Base-by-base conservation (phyloP, 1,140 invertebrate genomes). In the Heliconius hewitsoni region DNA sequence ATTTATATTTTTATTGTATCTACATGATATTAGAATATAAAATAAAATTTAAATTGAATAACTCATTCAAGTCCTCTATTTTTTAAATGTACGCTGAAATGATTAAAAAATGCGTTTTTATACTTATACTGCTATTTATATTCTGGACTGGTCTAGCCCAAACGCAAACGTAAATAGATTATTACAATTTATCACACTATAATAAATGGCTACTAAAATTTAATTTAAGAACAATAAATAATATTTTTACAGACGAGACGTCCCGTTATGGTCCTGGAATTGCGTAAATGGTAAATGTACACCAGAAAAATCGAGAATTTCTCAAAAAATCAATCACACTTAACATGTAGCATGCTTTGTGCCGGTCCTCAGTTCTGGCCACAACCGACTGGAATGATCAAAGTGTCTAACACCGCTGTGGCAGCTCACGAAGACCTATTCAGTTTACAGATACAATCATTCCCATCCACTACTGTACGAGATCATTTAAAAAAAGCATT, bases 271-370 rank as follows among this genome's bases (percentile, higher is more conserved):
- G 93, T 92, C 84, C 73, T 94, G 93, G 93, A 87, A 92, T 57
- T 94, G 93, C 79, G 77, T 86, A 16, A 82, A 87, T 52, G 85
- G 88, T 71, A 90, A 90, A 85, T 94, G 93, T 82, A 84, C 92
- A 39, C 88, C 91, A 6, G 71, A 81, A 27, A 86, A 87, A 79
- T 85, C 88, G 19, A 77, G 71, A 18, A 52, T 81, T 6, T 73
- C 52, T n/a, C 78, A 74, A 52, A 86, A 84, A 78, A 70, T 92
- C 90, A 92, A 77, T 95, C 95, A 9, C 79, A 95, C 71, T 88
- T 90, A 50, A 95, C 95, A 39, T 96, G 95, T 88, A 95, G 95
- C 83, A 95, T 96, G 95, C 83, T 95, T 8, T 96, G 95, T 87
- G 89, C 92, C 23, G 93, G 92, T 8, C 91, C 93, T 42, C 94